A percentile compares a stretch with the other conserved stretches of the same genome.
These are phyloP conservation scores for Cephus nigrinus DNA, from an alignment of 2,888 invertebrate species.

Conservation along the genomic window DNA sequence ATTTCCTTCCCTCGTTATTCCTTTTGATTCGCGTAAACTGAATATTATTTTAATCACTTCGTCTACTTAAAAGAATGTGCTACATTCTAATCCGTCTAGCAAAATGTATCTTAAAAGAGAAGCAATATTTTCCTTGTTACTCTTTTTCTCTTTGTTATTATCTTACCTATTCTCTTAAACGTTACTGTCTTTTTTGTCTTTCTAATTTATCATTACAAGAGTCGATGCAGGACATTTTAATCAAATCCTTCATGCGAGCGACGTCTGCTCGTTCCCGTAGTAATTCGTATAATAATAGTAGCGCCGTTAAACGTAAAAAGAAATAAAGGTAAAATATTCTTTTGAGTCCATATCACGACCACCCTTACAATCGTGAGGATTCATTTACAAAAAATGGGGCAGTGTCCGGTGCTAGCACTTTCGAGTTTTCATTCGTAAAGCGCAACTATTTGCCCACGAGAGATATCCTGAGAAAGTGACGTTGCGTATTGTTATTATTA, in stretches of 20 bases:
- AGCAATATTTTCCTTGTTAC: neutral
- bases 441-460: neutral
- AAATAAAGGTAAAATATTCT: neutral
- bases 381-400: neutral
- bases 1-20: neutral
- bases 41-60: neutral
- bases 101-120: neutral
- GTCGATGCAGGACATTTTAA: neutral
- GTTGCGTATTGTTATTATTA: neutral
- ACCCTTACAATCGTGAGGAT: neutral
- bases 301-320: neutral
- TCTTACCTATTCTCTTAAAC: neutral
- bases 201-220: neutral
- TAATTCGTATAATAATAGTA: neutral
- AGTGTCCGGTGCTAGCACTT: neutral
- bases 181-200: neutral
- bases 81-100: neutral
- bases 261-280: neutral
- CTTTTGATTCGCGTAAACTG: neutral
- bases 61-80: neutral
- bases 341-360: neutral
- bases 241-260: neutral
- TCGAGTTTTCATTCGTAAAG: neutral
- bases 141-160: neutral
- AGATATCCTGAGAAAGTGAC: neutral